phyloP scores from a whole-genome alignment of 2,888 invertebrate species.

The Volucella inanis region DNA sequence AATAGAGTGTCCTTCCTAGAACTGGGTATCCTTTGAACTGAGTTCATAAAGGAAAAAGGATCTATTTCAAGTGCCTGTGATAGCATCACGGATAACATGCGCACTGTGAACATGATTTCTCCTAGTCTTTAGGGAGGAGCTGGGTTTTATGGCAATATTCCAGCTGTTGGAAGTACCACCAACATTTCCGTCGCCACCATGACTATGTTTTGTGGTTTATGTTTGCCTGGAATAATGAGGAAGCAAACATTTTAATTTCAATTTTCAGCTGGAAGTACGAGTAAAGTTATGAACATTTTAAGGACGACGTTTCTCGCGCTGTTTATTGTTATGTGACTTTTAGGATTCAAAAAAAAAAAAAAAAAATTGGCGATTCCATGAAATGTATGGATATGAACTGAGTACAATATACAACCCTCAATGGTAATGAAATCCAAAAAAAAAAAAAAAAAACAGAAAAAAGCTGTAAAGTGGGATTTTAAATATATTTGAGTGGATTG shows the following conservation, averaged over 20 bases:
- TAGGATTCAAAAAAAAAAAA: slow-evolving; percentile 24
- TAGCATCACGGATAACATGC: slow-evolving; percentile 65
- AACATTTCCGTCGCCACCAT: slow-evolving; percentile 8
- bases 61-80: slow-evolving; percentile 10
- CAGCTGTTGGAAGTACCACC: slow-evolving; percentile 48
- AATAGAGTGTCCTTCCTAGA: slow-evolving; percentile 15
- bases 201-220: slow-evolving; percentile 35
- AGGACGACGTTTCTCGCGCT: slow-evolving; percentile 44
- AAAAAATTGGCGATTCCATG: slow-evolving; percentile 56
- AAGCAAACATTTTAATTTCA: slow-evolving; percentile 67
- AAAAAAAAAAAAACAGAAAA: slow-evolving; percentile 28
- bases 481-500: slow-evolving; percentile 9
- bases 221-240: slow-evolving; percentile 52
- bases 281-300: slow-evolving; percentile 51
- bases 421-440: slow-evolving; percentile 44
- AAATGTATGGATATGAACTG: slow-evolving; percentile 25
- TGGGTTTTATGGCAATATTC: slow-evolving; percentile 46
- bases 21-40: slow-evolving; percentile 43
- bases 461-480: neutral
- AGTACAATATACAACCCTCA: slow-evolving; percentile 16
- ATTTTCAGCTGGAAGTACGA: slow-evolving; percentile 45
- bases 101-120: slow-evolving; percentile 27
- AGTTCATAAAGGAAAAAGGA: slow-evolving; percentile 20
- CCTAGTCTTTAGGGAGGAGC: slow-evolving; percentile 65
- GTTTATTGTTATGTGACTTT: slow-evolving; percentile 71